These are phyloP conservation scores for Kryptolebias marmoratus DNA, from an alignment of 2,113 vertebrate species.

Conservation along the genomic window DNA sequence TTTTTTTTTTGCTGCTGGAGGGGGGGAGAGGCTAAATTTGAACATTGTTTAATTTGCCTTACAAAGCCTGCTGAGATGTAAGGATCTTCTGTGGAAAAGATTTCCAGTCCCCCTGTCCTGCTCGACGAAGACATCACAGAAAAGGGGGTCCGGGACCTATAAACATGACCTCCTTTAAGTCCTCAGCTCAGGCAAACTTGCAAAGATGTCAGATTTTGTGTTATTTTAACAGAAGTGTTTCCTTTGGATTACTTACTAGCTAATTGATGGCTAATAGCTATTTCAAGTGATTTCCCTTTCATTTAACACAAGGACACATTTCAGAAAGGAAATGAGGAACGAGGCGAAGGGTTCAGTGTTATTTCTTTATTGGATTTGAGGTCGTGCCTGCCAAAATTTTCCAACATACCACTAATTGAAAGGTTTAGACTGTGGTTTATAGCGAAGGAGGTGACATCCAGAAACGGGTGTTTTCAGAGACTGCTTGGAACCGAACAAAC, in stretches of 20 bases:
- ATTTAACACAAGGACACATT: slow-evolving; percentile 33
- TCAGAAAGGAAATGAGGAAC: slow-evolving; percentile 18
- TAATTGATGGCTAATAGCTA: slow-evolving; percentile 52
- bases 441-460: slow-evolving; percentile 5
- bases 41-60: slow-evolving; percentile 74
- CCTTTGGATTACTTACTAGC: slow-evolving; percentile 41
- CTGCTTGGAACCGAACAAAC: neutral
- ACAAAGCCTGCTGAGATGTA: slow-evolving; percentile 63
- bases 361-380: neutral
- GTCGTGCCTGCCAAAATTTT: neutral
- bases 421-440: slow-evolving; percentile 21
- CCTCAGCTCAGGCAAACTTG: slow-evolving; percentile 52
- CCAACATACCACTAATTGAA: slow-evolving; percentile 1
- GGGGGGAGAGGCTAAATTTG: slow-evolving; percentile 61
- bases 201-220: slow-evolving; percentile 62
- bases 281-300: slow-evolving; percentile 41
- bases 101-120: slow-evolving; percentile 27
- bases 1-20: slow-evolving; percentile 56
- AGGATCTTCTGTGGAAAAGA: slow-evolving; percentile 53
- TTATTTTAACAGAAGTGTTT: slow-evolving; percentile 61
- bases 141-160: slow-evolving; percentile 41
- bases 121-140: slow-evolving; percentile 44
- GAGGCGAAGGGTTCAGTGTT: slow-evolving; percentile 2
- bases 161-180: slow-evolving; percentile 71
- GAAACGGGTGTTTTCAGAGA: neutral